Evolutionary conservation across 2,797 vertebrate species (phyloP).

Genomic region (Emys orbicularis): DNA sequence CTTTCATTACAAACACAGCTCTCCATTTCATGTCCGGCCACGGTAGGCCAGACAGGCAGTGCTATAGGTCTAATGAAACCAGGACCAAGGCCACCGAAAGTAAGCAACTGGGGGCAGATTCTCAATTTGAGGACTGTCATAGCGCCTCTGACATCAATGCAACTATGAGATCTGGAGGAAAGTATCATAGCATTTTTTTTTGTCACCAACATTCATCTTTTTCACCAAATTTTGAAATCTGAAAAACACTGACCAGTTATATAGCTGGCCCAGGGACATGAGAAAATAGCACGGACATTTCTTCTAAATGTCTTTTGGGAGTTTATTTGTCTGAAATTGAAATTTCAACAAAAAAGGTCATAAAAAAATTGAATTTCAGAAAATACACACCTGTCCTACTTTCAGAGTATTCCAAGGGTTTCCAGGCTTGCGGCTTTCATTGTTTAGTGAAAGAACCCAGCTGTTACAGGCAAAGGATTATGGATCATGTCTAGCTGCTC

Average conservation of each 20-base stretch:
- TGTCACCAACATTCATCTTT: not conserved
- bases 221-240: not conserved
- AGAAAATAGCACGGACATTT: rapidly evolving
- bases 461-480: not conserved
- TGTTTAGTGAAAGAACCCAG: not conserved
- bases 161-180: not conserved
- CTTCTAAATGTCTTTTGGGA: not conserved
- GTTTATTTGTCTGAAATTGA: not conserved
- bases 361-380: not conserved
- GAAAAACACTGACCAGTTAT: not conserved
- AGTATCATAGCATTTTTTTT: not conserved
- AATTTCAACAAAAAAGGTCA: not conserved
- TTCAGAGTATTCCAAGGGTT: not conserved
- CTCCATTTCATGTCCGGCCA: not conserved
- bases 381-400: not conserved
- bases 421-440: not conserved
- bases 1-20: not conserved
- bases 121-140: not conserved
- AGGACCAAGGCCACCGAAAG: not conserved
- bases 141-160: not conserved
- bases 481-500: rapidly evolving
- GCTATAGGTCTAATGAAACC: not conserved
- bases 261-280: not conserved
- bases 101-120: not conserved
- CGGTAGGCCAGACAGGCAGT: not conserved